phyloP scores from a whole-genome alignment of 2,888 invertebrate genomes.

The Nineta flava region DNA sequence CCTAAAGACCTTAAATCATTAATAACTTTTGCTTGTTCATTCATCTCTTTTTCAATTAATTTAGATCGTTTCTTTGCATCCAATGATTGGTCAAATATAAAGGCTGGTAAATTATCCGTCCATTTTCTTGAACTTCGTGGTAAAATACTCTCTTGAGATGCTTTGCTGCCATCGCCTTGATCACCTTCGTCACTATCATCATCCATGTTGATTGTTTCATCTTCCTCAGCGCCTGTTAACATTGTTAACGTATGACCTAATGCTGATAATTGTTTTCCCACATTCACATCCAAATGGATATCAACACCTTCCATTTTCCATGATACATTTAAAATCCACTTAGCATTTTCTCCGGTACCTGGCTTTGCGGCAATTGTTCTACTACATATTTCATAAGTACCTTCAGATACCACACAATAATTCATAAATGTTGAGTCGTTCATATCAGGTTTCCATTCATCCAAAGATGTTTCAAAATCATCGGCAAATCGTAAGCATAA shows the following conservation, averaged over 20 bases:
- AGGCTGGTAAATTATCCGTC: slow-evolving; percentile 64
- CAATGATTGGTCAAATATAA: slow-evolving; percentile 63
- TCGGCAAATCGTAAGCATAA: slow-evolving; percentile 90
- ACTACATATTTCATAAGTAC: slow-evolving; percentile 95
- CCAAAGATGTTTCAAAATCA: slow-evolving; percentile 90
- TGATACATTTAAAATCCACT: slow-evolving; percentile 94
- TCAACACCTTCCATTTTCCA: slow-evolving; percentile 99
- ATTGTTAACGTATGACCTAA: slow-evolving; percentile 91
- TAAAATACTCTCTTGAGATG: slow-evolving; percentile 27
- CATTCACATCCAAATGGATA: slow-evolving; percentile 87
- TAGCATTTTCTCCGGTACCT: slow-evolving; percentile 64
- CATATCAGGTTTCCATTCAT: slow-evolving; percentile 92
- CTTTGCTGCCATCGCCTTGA: slow-evolving; percentile 42
- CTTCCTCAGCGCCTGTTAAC: slow-evolving; percentile 81
- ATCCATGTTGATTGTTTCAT: slow-evolving; percentile 51
- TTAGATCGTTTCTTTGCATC: slow-evolving; percentile 78
- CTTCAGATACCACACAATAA: slow-evolving; percentile 94
- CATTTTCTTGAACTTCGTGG: slow-evolving; percentile 27
- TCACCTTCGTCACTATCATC: slow-evolving; percentile 66
- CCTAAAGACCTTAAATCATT: slow-evolving; percentile 79
- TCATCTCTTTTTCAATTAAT: slow-evolving; percentile 92
- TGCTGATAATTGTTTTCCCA: slow-evolving; percentile 89
- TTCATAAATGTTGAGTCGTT: slow-evolving; percentile 68
- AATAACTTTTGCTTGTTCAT: slow-evolving; percentile 90
- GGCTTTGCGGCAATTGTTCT: slow-evolving; percentile 78